Evolutionary conservation across 2,888 invertebrate species (phyloP).

Genomic region (Nomada hirtipes): DNA sequence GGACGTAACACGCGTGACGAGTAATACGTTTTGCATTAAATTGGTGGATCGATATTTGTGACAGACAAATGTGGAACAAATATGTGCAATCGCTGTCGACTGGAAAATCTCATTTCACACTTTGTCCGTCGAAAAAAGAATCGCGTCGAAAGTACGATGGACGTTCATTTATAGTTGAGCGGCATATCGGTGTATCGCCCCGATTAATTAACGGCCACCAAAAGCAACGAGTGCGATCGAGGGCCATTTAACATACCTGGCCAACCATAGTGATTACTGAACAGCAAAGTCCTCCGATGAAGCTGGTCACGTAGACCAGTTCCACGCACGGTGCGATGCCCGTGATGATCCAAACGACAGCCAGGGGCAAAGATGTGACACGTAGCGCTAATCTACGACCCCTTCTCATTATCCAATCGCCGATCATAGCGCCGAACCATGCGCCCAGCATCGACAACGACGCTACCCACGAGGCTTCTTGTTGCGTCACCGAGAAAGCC

Average conservation of each 20-base stretch:
- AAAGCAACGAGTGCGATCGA: neutral
- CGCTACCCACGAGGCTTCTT: slow-evolving; percentile 93
- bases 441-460: slow-evolving; percentile 92
- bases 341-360: slow-evolving; percentile 93
- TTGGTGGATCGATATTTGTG: too few species aligned
- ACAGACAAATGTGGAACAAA: too few species aligned
- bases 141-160: too few species aligned
- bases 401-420: slow-evolving; percentile 91
- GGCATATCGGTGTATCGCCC: neutral
- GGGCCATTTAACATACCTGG: slow-evolving; percentile 85
- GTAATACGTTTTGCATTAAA: too few species aligned
- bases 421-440: slow-evolving; percentile 91
- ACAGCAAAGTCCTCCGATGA: slow-evolving; percentile 93
- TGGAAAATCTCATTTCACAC: too few species aligned
- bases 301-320: slow-evolving; percentile 93
- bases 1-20: too few species aligned
- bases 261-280: slow-evolving; percentile 91
- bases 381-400: slow-evolving; percentile 90
- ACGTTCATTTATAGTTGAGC: neutral
- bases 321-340: slow-evolving; percentile 91
- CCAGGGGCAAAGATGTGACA: slow-evolving; percentile 90
- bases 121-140: too few species aligned
- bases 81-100: too few species aligned
- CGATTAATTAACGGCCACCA: neutral
- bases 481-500: slow-evolving; percentile 88